These are phyloP conservation scores for Dicycla oo DNA, from an alignment of 2,888 invertebrate species.

Conservation along the genomic window DNA sequence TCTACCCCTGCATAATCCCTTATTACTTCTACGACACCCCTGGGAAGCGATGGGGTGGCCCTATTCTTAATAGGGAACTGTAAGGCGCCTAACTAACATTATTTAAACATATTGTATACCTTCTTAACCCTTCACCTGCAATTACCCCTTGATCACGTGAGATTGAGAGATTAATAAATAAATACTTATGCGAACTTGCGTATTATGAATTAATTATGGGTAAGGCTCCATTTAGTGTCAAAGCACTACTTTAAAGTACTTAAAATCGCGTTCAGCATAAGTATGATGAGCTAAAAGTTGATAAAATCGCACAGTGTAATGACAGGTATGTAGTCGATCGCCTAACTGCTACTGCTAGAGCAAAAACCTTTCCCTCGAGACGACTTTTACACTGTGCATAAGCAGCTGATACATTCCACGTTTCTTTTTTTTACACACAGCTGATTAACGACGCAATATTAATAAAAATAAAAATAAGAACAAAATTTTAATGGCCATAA, in stretches of 20 bases:
- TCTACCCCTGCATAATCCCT: constrained; percentile 55
- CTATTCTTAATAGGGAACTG: constrained; percentile 27
- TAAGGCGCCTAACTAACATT: constrained; percentile 28
- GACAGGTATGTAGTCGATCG: constrained; percentile 26
- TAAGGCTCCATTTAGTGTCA: constrained; percentile 30
- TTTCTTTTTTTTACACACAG: constrained; percentile 45
- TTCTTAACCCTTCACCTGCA: constrained; percentile 49
- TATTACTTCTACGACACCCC: constrained; percentile 57
- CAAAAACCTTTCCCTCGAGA: constrained; percentile 43
- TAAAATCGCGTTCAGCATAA: constrained; percentile 40
- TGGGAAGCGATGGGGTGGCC: constrained; percentile 53
- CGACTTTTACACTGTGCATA: constrained; percentile 40
- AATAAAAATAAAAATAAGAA: constrained; percentile 49
- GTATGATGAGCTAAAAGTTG: constrained; percentile 24
- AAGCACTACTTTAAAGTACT: constrained; percentile 44
- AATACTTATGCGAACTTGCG: constrained; percentile 15
- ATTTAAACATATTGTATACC: constrained; percentile 48
- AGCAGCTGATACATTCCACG: constrained; percentile 53
- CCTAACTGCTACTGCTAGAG: constrained; percentile 25
- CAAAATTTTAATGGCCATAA: constrained; percentile 10
- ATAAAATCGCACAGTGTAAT: constrained; percentile 46
- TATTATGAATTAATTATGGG: constrained; percentile 18
- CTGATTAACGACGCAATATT: constrained; percentile 34
- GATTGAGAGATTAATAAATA: constrained; percentile 51
- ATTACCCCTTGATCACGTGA: constrained; percentile 29